Conservation (phyloP, 2,113 vertebrate species). For the Anser cygnoides region DNA sequence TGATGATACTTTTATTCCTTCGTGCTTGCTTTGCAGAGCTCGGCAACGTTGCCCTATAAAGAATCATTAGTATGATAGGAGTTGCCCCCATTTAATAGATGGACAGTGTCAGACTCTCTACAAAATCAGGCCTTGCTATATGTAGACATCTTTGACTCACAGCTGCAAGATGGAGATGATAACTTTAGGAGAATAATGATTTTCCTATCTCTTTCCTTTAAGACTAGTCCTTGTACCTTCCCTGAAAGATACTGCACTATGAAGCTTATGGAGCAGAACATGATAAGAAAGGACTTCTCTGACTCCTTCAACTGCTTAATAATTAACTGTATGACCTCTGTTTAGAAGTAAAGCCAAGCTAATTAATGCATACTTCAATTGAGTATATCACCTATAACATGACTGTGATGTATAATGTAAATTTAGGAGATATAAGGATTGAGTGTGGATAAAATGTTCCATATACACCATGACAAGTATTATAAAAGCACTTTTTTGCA, state of each 20-base stretch:
- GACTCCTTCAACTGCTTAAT: conserved; percentile 53
- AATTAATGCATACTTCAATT: conserved; percentile 53
- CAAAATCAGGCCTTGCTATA: not conserved
- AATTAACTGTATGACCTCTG: conserved; percentile 41
- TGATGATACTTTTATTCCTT: not conserved
- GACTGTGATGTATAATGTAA: conserved; percentile 29
- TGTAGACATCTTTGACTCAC: not conserved
- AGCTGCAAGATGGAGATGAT: not conserved
- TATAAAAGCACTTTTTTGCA: conserved; percentile 41
- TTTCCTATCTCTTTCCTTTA: not conserved
- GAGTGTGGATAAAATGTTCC: conserved; percentile 2
- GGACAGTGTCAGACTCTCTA: not conserved
- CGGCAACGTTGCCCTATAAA: not conserved
- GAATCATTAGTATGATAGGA: not conserved
- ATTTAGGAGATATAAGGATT: conserved; percentile 41
- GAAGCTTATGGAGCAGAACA: conserved; percentile 49
- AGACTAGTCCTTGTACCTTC: not conserved
- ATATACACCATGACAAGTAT: not conserved
- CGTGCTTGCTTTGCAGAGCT: not conserved
- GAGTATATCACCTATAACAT: not conserved
- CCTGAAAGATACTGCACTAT: not conserved
- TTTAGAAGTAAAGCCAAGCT: conserved; percentile 23
- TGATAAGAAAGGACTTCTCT: conserved; percentile 9
- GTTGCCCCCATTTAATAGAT: not conserved
- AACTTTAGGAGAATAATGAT: not conserved